A percentile compares a stretch with the other conserved stretches of the same genome.
These are phyloP conservation scores for Herpetotheres cachinnans DNA, from an alignment of 2,113 vertebrate genomes.

Conservation along the genomic window DNA sequence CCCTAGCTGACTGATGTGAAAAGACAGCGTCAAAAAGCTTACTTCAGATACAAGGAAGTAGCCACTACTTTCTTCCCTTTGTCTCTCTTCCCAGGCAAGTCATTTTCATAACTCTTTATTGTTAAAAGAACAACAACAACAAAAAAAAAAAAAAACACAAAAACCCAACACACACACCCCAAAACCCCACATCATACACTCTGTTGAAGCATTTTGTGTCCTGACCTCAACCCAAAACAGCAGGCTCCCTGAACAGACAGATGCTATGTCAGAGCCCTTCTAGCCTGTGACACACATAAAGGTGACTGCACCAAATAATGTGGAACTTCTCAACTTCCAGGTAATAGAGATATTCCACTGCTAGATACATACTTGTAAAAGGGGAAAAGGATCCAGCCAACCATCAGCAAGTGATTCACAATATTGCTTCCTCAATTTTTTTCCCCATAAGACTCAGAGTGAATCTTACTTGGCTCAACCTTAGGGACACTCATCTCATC, in stretches of 20 bases:
- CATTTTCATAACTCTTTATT: neutral
- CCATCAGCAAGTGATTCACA: neutral
- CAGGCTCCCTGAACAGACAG: neutral
- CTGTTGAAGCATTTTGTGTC: neutral
- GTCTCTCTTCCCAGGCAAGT: neutral
- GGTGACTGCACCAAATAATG: accelerated
- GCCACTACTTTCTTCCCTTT: neutral
- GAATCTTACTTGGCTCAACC: neutral
- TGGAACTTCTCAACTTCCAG: neutral
- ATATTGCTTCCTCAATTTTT: neutral
- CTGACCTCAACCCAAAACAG: neutral
- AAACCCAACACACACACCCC: neutral
- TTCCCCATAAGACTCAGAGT: neutral
- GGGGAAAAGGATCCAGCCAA: neutral
- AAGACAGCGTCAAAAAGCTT: neutral
- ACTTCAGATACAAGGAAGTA: neutral
- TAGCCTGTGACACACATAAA: neutral
- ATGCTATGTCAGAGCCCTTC: neutral
- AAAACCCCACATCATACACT: neutral
- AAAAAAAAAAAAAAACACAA: neutral
- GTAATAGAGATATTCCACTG: neutral
- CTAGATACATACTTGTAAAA: neutral
- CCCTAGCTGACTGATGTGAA: neutral
- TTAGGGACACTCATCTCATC: neutral
- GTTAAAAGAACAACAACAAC: neutral